These are phyloP conservation scores for Thecophora atra DNA, from an alignment of 2,888 invertebrate species.

Conservation along the genomic window DNA sequence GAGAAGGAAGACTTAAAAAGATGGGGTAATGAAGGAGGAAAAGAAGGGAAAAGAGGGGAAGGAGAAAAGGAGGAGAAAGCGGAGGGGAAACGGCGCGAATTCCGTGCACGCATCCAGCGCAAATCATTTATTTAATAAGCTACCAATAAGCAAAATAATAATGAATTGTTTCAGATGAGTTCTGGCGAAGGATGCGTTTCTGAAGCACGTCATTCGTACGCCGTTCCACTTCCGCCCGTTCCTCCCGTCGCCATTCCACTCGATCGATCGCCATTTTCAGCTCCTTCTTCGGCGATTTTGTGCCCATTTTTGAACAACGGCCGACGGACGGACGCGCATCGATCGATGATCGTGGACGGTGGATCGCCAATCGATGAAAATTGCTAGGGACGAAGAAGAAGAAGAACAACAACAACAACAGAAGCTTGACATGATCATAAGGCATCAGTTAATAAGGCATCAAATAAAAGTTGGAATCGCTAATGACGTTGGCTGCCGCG, in stretches of 20 bases:
- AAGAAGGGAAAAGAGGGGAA: background rate
- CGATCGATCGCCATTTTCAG: constrained; percentile 6
- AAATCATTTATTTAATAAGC: constrained; percentile 29
- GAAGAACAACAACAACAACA: background rate
- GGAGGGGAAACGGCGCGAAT: background rate
- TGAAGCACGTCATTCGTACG: constrained; percentile 39
- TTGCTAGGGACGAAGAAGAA: background rate
- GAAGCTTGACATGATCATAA: constrained; percentile 22
- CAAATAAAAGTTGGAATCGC: constrained; percentile 16
- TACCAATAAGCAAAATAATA: constrained; percentile 31
- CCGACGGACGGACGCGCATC: background rate
- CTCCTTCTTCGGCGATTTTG: background rate
- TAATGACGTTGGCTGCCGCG: background rate
- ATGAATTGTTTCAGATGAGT: background rate
- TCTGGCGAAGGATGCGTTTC: constrained; percentile 36
- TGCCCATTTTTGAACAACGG: constrained; percentile 10
- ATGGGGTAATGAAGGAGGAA: background rate
- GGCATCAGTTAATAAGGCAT: constrained; percentile 30
- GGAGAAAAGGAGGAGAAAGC: background rate
- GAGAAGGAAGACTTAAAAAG: background rate
- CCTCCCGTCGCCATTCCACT: background rate
- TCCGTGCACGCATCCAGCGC: background rate
- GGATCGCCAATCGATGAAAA: constrained; percentile 23
- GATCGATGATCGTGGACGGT: constrained; percentile 12
- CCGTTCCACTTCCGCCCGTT: constrained; percentile 30